A percentile compares a stretch with the other conserved stretches of the same genome.
Conservation (phyloP, 2,797 vertebrate species). For the Girardinus metallicus region DNA sequence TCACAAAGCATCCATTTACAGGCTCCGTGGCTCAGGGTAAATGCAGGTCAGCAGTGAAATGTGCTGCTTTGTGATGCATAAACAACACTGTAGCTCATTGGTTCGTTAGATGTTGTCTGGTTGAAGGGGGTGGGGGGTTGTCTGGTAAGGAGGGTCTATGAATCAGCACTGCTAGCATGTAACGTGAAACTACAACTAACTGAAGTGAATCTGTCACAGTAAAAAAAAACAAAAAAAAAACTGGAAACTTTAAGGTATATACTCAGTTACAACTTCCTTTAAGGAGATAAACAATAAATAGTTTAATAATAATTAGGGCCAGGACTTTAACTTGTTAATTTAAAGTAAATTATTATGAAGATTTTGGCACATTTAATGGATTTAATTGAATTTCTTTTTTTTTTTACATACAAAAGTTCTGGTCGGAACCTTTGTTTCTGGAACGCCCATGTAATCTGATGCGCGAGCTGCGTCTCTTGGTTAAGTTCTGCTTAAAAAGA, state of each 20-base stretch:
- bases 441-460: no score
- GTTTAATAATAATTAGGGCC: no score
- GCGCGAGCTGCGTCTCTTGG: no score
- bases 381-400: no score
- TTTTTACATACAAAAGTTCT: no score
- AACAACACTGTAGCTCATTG: constrained; percentile 45
- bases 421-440: no score
- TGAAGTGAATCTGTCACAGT: not conserved
- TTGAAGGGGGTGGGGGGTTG: not conserved
- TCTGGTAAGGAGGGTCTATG: constrained; percentile 20
- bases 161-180: not conserved
- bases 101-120: constrained; percentile 32
- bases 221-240: not conserved
- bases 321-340: no score
- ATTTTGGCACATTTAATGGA: no score
- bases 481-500: no score
- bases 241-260: not conserved
- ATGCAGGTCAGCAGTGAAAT: constrained; percentile 66
- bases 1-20: constrained; percentile 69
- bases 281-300: constrained; percentile 42
- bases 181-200: constrained; percentile 8
- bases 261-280: constrained; percentile 11
- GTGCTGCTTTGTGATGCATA: constrained; percentile 66
- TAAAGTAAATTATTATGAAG: no score
- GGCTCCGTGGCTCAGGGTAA: constrained; percentile 50